These are phyloP conservation scores for Ibidorhyncha struthersii DNA, from an alignment of 2,113 vertebrate species.

Conservation along the genomic window DNA sequence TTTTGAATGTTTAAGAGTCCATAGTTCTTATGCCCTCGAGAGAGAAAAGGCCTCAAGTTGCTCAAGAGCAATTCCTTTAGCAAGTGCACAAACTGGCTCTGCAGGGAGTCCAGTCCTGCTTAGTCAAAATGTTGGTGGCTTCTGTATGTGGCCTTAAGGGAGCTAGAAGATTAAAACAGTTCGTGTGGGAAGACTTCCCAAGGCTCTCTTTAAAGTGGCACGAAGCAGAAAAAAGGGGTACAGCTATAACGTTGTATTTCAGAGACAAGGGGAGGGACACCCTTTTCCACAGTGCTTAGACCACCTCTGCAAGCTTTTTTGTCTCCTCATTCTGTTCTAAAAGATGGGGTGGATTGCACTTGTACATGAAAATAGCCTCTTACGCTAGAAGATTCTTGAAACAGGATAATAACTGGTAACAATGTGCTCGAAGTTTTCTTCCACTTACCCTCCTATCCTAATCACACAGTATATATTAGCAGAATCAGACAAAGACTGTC, in stretches of 20 bases:
- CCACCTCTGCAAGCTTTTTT: neutral
- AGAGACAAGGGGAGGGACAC: neutral
- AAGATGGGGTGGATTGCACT: neutral
- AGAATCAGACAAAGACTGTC: neutral
- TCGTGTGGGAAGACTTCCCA: constrained; percentile 54
- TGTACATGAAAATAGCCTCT: neutral
- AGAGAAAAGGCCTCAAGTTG: constrained; percentile 60
- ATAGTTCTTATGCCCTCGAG: constrained; percentile 61
- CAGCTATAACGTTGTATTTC: neutral
- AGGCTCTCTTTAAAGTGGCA: constrained; percentile 15
- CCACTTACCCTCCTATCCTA: neutral
- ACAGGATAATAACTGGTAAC: neutral
- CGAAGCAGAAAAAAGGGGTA: neutral
- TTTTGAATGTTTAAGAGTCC: constrained; percentile 12
- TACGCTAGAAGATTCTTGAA: neutral
- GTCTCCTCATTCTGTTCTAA: neutral
- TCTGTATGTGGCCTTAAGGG: constrained; percentile 49
- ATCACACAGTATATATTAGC: neutral
- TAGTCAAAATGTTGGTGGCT: constrained; percentile 48
- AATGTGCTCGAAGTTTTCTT: neutral
- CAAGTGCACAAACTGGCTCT: constrained; percentile 69
- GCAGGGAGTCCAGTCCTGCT: constrained; percentile 57
- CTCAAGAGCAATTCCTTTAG: constrained; percentile 62
- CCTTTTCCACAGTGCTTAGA: neutral
- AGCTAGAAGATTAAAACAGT: constrained; percentile 36